These are phyloP conservation scores for Progne subis DNA, from an alignment of 2,113 vertebrate genomes.

Conservation along the genomic window DNA sequence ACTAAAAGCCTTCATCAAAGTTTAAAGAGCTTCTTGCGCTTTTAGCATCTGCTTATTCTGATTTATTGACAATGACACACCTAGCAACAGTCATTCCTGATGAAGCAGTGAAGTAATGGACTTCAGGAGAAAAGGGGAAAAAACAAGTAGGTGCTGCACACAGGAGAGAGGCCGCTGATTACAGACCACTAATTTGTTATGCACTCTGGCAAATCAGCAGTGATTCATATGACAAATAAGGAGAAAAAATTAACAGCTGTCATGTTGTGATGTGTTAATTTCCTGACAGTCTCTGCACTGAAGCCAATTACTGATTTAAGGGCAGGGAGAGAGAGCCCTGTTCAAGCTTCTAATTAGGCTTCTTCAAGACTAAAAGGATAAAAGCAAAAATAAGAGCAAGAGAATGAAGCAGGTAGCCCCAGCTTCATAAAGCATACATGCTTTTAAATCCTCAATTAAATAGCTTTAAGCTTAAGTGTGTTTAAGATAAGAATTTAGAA, in stretches of 20 bases:
- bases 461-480: slow-evolving; percentile 81
- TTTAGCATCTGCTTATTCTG: slow-evolving; percentile 84
- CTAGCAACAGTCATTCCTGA: slow-evolving; percentile 75
- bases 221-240: slow-evolving; percentile 95
- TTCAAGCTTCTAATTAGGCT: slow-evolving; percentile 97
- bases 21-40: slow-evolving; percentile 86
- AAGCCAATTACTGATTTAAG: slow-evolving; percentile 99
- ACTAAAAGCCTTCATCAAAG: slow-evolving; percentile 90
- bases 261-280: slow-evolving; percentile 99
- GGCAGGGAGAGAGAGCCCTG: slow-evolving; percentile 92
- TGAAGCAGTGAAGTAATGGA: slow-evolving; percentile 77
- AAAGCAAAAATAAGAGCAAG: slow-evolving; percentile 91
- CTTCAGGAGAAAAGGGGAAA: slow-evolving; percentile 40
- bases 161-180: slow-evolving; percentile 88
- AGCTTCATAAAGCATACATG: slow-evolving; percentile 73
- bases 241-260: slow-evolving; percentile 98
- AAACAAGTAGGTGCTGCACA: slow-evolving; percentile 74
- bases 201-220: slow-evolving; percentile 93
- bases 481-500: slow-evolving; percentile 86
- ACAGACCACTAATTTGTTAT: slow-evolving; percentile 98
- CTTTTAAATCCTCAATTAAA: slow-evolving; percentile 80
- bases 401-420: slow-evolving; percentile 83
- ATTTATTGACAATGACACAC: slow-evolving; percentile 87
- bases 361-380: slow-evolving; percentile 96
- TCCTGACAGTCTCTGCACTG: slow-evolving; percentile 96